A percentile compares a stretch with the other conserved stretches of the same genome.
Evolutionary conservation across 1,140 invertebrate species (phyloP).

Genomic region (Chironomus striatipennis): DNA sequence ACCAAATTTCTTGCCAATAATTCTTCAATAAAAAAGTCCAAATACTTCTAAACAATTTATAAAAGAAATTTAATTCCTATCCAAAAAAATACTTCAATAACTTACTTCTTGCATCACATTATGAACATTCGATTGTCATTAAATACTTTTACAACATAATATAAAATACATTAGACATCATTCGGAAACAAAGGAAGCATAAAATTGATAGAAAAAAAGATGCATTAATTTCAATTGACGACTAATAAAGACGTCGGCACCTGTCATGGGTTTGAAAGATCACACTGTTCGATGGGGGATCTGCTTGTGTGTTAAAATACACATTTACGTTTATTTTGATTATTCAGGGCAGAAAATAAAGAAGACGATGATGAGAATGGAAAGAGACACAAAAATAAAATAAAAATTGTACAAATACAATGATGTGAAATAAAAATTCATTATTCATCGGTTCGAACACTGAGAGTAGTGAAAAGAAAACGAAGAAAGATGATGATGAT

Average conservation of each 20-base stretch:
- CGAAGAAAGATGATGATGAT: background rate
- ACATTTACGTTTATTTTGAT: background rate
- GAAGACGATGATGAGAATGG: background rate
- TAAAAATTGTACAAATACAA: background rate
- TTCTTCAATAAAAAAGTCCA: too few species aligned
- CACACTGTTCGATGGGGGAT: background rate
- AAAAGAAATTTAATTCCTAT: too few species aligned
- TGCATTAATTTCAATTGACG: conserved; percentile 13
- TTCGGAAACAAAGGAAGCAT: conserved; percentile 5
- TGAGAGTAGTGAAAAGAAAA: background rate
- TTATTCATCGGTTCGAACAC: background rate
- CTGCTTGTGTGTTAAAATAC: background rate
- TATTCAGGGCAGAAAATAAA: background rate
- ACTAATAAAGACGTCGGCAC: conserved; percentile 11
- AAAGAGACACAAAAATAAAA: too few species aligned
- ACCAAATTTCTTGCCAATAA: too few species aligned
- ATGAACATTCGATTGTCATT: too few species aligned
- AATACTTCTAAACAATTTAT: too few species aligned
- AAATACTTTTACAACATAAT: too few species aligned
- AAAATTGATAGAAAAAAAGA: background rate
- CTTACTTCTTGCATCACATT: too few species aligned
- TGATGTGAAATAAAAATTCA: conserved; percentile 5
- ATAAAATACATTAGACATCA: too few species aligned
- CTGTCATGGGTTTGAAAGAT: conserved; percentile 12
- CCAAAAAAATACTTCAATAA: too few species aligned